Evolutionary conservation across 2,888 invertebrate species (phyloP).

Genomic region (Proisotoma minuta): DNA sequence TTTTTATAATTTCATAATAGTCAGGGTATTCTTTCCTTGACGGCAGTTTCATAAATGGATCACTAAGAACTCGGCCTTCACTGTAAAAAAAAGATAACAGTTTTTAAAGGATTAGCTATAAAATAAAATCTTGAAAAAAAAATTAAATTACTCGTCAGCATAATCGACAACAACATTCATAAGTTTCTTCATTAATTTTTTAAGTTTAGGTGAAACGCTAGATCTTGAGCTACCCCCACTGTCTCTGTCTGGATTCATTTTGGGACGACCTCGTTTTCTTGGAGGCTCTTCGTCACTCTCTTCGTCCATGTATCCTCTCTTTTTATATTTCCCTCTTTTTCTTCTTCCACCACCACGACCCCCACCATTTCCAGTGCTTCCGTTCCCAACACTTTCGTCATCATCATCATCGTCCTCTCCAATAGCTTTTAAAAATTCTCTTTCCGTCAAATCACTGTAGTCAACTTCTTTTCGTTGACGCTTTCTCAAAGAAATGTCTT

Average conservation of each 20-base stretch:
- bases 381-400: conserved; percentile 11
- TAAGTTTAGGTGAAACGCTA: conserved; percentile 26
- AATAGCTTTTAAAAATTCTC: conserved; percentile 86
- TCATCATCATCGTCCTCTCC: conserved; percentile 41
- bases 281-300: conserved; percentile 38
- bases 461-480: conserved; percentile 82
- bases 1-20: conserved; percentile 93
- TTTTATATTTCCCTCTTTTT: conserved; percentile 10
- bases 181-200: conserved; percentile 31
- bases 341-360: conserved; percentile 10
- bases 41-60: conserved; percentile 93
- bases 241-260: conserved; percentile 23
- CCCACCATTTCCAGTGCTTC: conserved; percentile 1
- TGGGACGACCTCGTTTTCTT: conserved; percentile 36
- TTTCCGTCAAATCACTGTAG: conserved; percentile 94
- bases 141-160: conserved; percentile 23
- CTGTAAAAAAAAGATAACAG: conserved; percentile 51
- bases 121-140: background rate
- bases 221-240: conserved; percentile 15
- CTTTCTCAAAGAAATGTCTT: conserved; percentile 55
- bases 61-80: conserved; percentile 79
- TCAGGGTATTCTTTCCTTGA: conserved; percentile 88
- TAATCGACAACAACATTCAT: conserved; percentile 37
- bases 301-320: conserved; percentile 29
- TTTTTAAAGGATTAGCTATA: background rate